Evolutionary conservation across 1,140 invertebrate species (phyloP), one percentile per base, ranked within the genome.

Genomic region (Gonatopus flavifemur): DNA sequence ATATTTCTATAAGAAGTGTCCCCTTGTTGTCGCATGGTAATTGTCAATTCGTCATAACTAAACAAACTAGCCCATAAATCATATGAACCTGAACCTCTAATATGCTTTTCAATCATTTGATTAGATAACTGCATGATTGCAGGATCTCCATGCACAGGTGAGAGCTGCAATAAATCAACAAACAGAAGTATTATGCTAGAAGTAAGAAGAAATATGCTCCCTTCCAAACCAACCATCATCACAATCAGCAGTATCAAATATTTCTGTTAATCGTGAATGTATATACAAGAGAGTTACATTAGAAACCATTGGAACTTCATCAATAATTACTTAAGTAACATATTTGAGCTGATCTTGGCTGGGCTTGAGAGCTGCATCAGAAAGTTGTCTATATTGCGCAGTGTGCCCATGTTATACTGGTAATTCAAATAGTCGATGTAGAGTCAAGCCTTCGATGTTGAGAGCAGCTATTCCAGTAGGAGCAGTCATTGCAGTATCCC

Each of bases 121-220:
- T 28, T 28, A 28, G 25, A 28, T 9, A 67, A 31, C 21, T 53
- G 19, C 10, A 52, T 36, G 45, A 51, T 64, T 41, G 52, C 35
- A 18, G 52, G 57, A 20, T 59, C 39, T 33, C 53, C 56, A 35
- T 53, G 41, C 1, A 70, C 59, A 16, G 63, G 59, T n/a, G 67
- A 62, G n/a, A n/a, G n/a, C 46, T 69, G 67, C 10, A 69, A 46
- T 9, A 67, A 53, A 47, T 69, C 65, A 7, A 65, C 57, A 40
- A 65, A 57, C 12, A 65, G 15, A 31, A 66, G 10, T 28, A 59
- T 28, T 28, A 28, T 28, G 25, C 6, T 28, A 7, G 12, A 28
- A 28, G 12, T 28, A 12, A 28, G n/a, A n/a, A n/a, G n/a, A n/a
- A n/a, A n/a, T n/a, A 24, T 55, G 46, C 43, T 42, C 48, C 33